Evolutionary conservation across 2,797 vertebrate species (phyloP).

Genomic region (Premnoplex brunnescens): DNA sequence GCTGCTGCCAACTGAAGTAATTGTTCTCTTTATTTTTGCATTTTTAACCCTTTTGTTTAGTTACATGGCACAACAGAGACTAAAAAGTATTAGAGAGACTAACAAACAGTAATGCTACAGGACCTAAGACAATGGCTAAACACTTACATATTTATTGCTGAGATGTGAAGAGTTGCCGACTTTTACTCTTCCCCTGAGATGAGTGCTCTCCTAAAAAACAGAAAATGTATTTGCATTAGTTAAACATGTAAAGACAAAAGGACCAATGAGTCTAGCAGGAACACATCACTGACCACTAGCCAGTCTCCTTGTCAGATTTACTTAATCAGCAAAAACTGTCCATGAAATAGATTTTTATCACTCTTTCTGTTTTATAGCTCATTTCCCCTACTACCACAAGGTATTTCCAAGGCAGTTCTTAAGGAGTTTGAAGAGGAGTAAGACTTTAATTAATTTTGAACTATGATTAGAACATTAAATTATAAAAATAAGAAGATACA

Average conservation of each 20-base stretch:
- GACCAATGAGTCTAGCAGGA: neutral
- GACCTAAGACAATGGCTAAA: neutral
- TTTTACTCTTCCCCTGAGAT: conserved; percentile 74
- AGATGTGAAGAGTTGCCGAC: conserved; percentile 58
- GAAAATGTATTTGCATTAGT: conserved; percentile 16
- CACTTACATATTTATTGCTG: conserved; percentile 71
- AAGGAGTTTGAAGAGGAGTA: neutral
- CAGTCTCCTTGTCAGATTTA: neutral
- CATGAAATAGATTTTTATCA: neutral
- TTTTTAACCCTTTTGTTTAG: neutral
- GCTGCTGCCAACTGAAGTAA: neutral
- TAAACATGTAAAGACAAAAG: neutral
- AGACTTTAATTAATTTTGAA: neutral
- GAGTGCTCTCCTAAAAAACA: conserved; percentile 70
- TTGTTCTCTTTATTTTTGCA: neutral
- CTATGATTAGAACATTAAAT: neutral
- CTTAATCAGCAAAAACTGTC: neutral
- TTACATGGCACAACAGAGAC: neutral
- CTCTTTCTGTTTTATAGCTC: neutral
- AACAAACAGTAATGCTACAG: neutral
- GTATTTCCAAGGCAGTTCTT: neutral
- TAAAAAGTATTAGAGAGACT: neutral
- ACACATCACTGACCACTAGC: neutral
- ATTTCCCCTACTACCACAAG: neutral
- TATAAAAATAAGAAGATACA: neutral